Evolutionary conservation across 2,888 invertebrate species (phyloP), one percentile per base, ranked within the genome.

Genomic region (Gandaritis pyraliata): DNA sequence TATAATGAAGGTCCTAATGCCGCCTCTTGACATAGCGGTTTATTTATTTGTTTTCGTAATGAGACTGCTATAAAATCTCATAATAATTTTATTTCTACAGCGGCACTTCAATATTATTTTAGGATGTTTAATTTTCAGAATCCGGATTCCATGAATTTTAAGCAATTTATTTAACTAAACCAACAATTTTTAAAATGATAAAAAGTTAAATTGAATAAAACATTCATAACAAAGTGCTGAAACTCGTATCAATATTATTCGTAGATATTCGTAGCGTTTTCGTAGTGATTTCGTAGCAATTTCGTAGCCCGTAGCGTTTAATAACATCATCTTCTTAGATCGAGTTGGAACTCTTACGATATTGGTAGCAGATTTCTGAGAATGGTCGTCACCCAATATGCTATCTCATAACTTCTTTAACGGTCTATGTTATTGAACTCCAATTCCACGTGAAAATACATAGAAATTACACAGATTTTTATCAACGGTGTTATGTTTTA

Each of bases 361-460:
- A 77, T 82, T 79, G 79, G 75, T 74, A 78, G 77, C 77, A 66
- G 71, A 75, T 81, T 80, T 76, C 74, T 76, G 70, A 61, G 78
- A 73, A 77, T 77, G 82, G 80, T 88, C 83, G 81, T 82, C 86
- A 87, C 85, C 79, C 80, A 76, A 82, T 85, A 74, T 77, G 73
- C 75, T 75, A 77, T 78, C 77, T 78, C 78, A 81, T 83, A 86
- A 83, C 81, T 78, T 77, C 78, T 81, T 83, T 79, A 48, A 73
- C 69, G 33, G 5, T 33, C 8, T 8, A 72, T 70, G 70, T 72
- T 73, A 78, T 75, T 76, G 76, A 63, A 68, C 68, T 65, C 55
- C 45, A 36, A 47, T 13, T 61, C 10, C 50, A 64, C 61, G 61
- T 65, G 65, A 52, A 58, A 15, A 4, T 12, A 43, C 39, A 41